Evolutionary conservation across 1,140 invertebrate genomes (phyloP), one percentile per base, ranked within the genome.

Genomic region (Pseudomyrmex sp.): DNA sequence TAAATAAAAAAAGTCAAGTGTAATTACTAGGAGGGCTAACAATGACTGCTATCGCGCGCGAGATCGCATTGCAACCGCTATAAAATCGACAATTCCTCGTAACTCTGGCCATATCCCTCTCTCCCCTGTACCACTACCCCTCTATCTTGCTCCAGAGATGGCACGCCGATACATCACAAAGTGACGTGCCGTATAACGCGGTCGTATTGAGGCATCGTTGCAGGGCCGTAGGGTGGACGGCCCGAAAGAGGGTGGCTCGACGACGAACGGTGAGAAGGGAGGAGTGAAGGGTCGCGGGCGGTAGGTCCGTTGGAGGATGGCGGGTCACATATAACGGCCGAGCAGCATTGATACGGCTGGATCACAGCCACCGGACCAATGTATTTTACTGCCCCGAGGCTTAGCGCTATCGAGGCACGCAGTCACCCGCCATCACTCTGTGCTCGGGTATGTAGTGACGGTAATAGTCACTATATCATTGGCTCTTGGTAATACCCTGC

Each of bases 401-500:
- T 93, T 94, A 94, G 92, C 92, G 92, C 93, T 94, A 94, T 94
- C 93, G 93, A 93, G 91, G 93, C 93, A 93, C 92, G 92, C 94
- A 94, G 94, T 94, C 94, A 94, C 90, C 93, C 92, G 92, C 92
- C 94, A 94, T 94, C 94, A 94, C 92, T 94, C 93, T 92, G 91
- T 87, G 90, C 91, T 88, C 90, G 91, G 90, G 91, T 93, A 94
- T 94, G 93, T 93, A 94, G 91, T 94, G 93, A 94, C 93, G 93
- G 93, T 94, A 94, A 94, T 94, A 94, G 93, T 94, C 93, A 93
- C 92, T 94, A 94, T 94, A 94, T 94, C 94, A 94, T 94, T 94
- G 94, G 93, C 93, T 94, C 93, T 94, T 93, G 92, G 92, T 94
- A 94, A 94, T 94, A 94, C 93, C 93, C 93, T 93, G 88, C 87